These are phyloP conservation scores for Jaculus jaculus DNA, from an alignment of 2,113 vertebrate species.

Conservation along the genomic window DNA sequence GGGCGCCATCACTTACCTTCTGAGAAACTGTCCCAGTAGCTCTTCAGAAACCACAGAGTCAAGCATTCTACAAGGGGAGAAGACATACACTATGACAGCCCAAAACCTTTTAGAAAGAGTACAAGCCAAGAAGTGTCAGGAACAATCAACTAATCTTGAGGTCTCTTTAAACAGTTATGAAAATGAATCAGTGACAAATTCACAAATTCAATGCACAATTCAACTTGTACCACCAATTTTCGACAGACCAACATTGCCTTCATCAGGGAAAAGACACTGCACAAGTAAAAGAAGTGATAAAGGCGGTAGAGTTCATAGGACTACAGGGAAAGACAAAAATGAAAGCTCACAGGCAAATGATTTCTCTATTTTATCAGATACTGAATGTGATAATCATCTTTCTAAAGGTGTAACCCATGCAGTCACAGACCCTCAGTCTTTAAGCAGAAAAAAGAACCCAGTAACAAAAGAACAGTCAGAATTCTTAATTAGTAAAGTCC, in stretches of 20 bases:
- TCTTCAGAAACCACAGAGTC: slow-evolving; percentile 70
- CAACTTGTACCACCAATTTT: slow-evolving; percentile 59
- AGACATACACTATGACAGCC: slow-evolving; percentile 79
- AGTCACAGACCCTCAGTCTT: slow-evolving; percentile 67
- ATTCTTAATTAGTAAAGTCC: slow-evolving; percentile 77
- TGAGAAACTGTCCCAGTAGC: slow-evolving; percentile 43
- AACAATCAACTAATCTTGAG: slow-evolving; percentile 45
- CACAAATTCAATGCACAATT: slow-evolving; percentile 69
- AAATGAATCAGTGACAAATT: slow-evolving; percentile 70
- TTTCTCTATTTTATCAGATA: slow-evolving; percentile 58
- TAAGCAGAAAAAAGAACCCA: slow-evolving; percentile 71
- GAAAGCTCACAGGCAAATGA: slow-evolving; percentile 65
- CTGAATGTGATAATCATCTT: slow-evolving; percentile 71
- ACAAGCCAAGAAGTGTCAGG: slow-evolving; percentile 81
- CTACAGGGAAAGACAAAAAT: slow-evolving; percentile 46
- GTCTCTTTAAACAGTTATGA: slow-evolving; percentile 68
- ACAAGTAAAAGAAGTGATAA: slow-evolving; percentile 78
- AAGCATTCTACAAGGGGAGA: slow-evolving; percentile 48
- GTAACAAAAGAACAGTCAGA: slow-evolving; percentile 79
- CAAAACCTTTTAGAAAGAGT: slow-evolving; percentile 83
- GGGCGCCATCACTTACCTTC: slow-evolving; percentile 46
- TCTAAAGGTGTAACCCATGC: slow-evolving; percentile 79
- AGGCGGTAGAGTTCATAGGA: slow-evolving; percentile 56
- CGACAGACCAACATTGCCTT: slow-evolving; percentile 80
- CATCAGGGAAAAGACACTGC: slow-evolving; percentile 87